Evolutionary conservation across 2,797 vertebrate genomes (phyloP).

Genomic region (Chrosomus eos): DNA sequence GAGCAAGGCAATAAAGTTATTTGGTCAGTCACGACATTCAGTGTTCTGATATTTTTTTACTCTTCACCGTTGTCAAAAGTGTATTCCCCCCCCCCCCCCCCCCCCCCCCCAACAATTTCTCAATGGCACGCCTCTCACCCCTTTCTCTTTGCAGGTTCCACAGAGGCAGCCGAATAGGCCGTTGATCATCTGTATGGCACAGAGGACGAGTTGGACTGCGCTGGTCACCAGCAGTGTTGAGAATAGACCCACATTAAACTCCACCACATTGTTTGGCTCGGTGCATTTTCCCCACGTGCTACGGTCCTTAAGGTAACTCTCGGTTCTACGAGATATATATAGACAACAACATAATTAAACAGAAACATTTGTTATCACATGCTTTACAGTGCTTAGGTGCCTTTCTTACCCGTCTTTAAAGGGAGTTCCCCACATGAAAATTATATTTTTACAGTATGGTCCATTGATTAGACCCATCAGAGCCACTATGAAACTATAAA

Average conservation of each 20-base stretch:
- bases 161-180: slow-evolving; percentile 82
- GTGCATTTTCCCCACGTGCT: slow-evolving; percentile 60
- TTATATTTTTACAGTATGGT: slow-evolving; percentile 64
- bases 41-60: background rate
- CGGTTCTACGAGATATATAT: slow-evolving; percentile 53
- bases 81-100: too few relatives aligned
- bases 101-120: too few relatives aligned
- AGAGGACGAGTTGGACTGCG: slow-evolving; percentile 74
- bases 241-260: slow-evolving; percentile 80
- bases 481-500: slow-evolving; percentile 77
- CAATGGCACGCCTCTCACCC: slow-evolving; percentile 57
- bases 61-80: background rate
- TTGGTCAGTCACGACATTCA: background rate
- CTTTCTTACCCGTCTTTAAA: slow-evolving; percentile 65
- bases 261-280: slow-evolving; percentile 70
- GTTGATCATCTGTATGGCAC: slow-evolving; percentile 79
- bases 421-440: slow-evolving; percentile 51
- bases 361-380: background rate
- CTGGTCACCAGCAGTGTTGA: slow-evolving; percentile 71
- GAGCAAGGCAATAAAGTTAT: background rate
- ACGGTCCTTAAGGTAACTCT: slow-evolving; percentile 70
- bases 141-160: slow-evolving; percentile 74
- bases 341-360: background rate
- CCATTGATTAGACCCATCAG: slow-evolving; percentile 76
- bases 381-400: background rate